These are phyloP conservation scores for Lasioglossum calceatum DNA, from an alignment of 2,888 invertebrate genomes.

Conservation along the genomic window DNA sequence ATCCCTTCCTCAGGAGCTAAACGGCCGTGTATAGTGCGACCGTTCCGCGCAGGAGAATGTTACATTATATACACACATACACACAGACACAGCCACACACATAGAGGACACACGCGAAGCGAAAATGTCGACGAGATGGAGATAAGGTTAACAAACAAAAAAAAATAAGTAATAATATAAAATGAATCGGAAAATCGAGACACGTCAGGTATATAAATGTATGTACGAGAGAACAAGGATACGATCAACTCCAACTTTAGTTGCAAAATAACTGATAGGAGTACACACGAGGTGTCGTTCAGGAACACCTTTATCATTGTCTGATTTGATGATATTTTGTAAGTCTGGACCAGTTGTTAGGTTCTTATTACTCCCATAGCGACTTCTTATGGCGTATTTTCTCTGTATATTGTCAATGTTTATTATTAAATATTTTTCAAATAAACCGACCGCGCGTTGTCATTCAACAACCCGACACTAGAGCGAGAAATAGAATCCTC, in stretches of 20 bases:
- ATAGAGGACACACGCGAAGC: slow-evolving; percentile 9
- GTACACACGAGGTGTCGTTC: slow-evolving; percentile 72
- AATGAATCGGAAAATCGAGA: not conserved
- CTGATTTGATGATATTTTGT: slow-evolving; percentile 83
- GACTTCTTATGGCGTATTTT: slow-evolving; percentile 84
- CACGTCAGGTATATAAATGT: slow-evolving; percentile 22
- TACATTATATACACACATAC: not conserved
- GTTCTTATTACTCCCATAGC: slow-evolving; percentile 83
- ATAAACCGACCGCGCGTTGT: slow-evolving; percentile 68
- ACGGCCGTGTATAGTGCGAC: not conserved
- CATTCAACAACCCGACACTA: not conserved
- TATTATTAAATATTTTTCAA: slow-evolving; percentile 84
- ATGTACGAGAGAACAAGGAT: slow-evolving; percentile 55
- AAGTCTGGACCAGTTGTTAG: slow-evolving; percentile 83
- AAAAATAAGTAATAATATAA: not conserved
- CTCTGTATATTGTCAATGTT: slow-evolving; percentile 84
- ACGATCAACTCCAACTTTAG: slow-evolving; percentile 76
- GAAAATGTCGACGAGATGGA: slow-evolving; percentile 26
- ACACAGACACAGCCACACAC: not conserved
- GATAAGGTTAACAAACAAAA: slow-evolving; percentile 1
- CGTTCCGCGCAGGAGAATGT: not conserved
- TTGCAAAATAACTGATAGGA: slow-evolving; percentile 77
- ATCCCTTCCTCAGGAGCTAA: slow-evolving; percentile 27
- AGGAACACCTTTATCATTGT: slow-evolving; percentile 80
- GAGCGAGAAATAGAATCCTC: not conserved